Base-by-base conservation (phyloP, 2,113 vertebrate genomes). In the Oncorhynchus clarkii region DNA sequence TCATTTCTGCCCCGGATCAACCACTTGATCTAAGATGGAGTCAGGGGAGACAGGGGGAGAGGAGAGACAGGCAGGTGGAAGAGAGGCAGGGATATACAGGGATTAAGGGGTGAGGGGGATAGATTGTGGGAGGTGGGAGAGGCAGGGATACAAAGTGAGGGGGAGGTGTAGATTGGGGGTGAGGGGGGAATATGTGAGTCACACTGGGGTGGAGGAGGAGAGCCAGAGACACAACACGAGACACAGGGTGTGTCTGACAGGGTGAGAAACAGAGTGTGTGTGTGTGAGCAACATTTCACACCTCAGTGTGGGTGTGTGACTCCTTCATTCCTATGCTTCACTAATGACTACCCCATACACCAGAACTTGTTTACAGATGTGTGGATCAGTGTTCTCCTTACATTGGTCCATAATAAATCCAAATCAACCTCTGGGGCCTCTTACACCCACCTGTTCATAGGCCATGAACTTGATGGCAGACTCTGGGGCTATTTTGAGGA, bases 401-500 rank as follows among this genome's bases (percentile, higher is more conserved):
- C 39, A 45, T 45, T 45, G 9, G 8, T 45, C 39, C 9, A 2
- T 45, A 11, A 45, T 45, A 45, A 45, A 54, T 54, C 51, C 51
- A 54, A 54, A 54, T 16, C 51, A 18, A 16, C 51, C 14, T 4
- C 16, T 45, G 9, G 39, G 9, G 9, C 39, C 39, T 45, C 39
- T 45, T 45, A 45, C 2, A 18, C 4, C 13, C 51, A 95, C 96
- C 94, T 96, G 90, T 78, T 96, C 95, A 9, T 95, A 96, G 22
- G 94, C 93, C 2, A 94, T 91, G 89, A 96, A 96, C 90, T 96
- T 96, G 89, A 96, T 95, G 29, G 95, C 95, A 0, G 94, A 95
- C 78, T 96, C 96, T 0, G 95, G 96, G 3, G 95, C 95, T 0
- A 97, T 95, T 88, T 96, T 97, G 65, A 97, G 88, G 1, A 97